A percentile compares a stretch with the other conserved stretches of the same genome.
These are phyloP conservation scores for Syngnathus acus DNA, from an alignment of 2,797 vertebrate species.

Conservation along the genomic window DNA sequence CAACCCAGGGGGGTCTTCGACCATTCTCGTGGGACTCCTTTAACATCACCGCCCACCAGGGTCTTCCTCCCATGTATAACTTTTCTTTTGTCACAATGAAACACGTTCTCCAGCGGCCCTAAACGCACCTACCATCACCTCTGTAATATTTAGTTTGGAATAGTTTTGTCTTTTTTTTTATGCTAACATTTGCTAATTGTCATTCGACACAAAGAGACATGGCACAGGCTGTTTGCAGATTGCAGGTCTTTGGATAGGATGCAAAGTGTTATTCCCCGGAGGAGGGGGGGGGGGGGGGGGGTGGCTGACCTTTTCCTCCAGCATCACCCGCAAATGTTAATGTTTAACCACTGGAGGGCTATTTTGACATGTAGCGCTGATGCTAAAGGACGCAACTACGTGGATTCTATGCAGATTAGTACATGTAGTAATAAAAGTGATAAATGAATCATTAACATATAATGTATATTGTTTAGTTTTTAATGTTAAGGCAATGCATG, in stretches of 20 bases:
- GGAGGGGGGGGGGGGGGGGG: neutral
- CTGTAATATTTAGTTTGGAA: neutral
- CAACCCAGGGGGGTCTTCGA: constrained; percentile 73
- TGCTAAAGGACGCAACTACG: neutral
- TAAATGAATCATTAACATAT: no score
- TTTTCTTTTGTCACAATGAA: constrained; percentile 77
- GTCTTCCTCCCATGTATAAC: constrained; percentile 76
- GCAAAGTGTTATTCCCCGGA: constrained; percentile 2
- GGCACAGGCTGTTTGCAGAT: neutral
- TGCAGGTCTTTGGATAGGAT: neutral
- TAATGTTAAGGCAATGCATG: no score
- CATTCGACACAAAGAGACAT: neutral
- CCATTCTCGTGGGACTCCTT: constrained; percentile 78
- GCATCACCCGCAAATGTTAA: constrained; percentile 5
- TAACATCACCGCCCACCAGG: constrained; percentile 74
- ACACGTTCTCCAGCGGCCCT: constrained; percentile 58
- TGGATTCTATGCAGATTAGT: no score
- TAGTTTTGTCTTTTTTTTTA: neutral
- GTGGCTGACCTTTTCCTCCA: constrained; percentile 3
- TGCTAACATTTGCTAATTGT: neutral
- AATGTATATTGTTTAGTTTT: no score
- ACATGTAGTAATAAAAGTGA: no score
- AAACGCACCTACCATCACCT: constrained; percentile 1
- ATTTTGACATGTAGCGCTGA: neutral
- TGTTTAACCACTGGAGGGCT: neutral